Evolutionary conservation across 2,113 vertebrate genomes (phyloP).

Genomic region (Austrofundulus limnaeus): DNA sequence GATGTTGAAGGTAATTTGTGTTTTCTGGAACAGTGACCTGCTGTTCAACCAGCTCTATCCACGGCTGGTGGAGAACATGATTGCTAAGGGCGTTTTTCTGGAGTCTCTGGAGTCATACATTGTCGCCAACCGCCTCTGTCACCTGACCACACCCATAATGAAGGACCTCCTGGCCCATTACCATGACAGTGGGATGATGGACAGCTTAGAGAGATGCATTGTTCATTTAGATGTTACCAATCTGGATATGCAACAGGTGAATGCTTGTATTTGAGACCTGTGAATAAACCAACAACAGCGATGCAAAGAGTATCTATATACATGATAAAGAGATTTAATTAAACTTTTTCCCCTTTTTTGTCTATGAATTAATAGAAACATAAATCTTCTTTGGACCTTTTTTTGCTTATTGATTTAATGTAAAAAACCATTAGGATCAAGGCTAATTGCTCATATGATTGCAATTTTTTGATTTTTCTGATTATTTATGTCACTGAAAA

Average conservation of each 20-base stretch:
- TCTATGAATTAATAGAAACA: too few relatives aligned
- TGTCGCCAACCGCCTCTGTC: conserved; percentile 88
- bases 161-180: conserved; percentile 94
- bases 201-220: conserved; percentile 93
- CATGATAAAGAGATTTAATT: neutral
- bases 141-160: conserved; percentile 92
- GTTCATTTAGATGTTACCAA: conserved; percentile 98
- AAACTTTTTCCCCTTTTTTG: neutral
- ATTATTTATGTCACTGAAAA: too few relatives aligned
- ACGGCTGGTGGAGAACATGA: conserved; percentile 89
- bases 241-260: conserved; percentile 91
- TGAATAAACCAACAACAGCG: neutral
- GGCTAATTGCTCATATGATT: too few relatives aligned
- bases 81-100: conserved; percentile 92
- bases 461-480: too few relatives aligned
- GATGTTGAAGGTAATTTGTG: neutral
- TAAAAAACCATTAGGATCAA: too few relatives aligned
- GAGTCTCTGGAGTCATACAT: conserved; percentile 94
- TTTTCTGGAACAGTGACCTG: conserved; percentile 81
- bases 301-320: neutral
- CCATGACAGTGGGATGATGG: conserved; percentile 91
- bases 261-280: neutral
- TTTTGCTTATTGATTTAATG: too few relatives aligned
- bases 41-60: conserved; percentile 92
- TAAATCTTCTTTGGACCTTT: too few relatives aligned